phyloP scores from a whole-genome alignment of 2,888 invertebrate genomes.

The Balanococcus diminutus region DNA sequence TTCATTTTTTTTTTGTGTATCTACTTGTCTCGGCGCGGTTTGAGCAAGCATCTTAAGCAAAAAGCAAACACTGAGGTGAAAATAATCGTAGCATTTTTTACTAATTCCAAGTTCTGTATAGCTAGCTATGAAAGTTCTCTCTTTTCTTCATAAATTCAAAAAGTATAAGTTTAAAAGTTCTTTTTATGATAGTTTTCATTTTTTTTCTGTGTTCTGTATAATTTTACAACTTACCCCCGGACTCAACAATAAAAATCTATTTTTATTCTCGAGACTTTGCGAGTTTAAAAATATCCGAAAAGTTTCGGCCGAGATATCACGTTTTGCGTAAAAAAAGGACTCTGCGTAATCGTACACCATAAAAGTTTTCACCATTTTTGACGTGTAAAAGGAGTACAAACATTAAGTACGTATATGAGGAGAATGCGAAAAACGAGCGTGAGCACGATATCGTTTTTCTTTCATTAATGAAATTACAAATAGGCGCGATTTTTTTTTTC shows the following conservation, averaged over 20 bases:
- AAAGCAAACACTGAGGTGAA: constrained; percentile 15
- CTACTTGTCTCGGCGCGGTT: too few species aligned
- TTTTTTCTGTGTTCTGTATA: not conserved
- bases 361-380: constrained; percentile 14
- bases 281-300: constrained; percentile 11
- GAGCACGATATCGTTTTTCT: constrained; percentile 9
- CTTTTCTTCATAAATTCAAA: constrained; percentile 9
- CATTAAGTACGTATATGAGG: not conserved
- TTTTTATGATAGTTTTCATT: constrained; percentile 25
- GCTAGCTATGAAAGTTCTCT: not conserved
- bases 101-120: not conserved
- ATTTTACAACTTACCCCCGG: not conserved
- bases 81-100: not conserved
- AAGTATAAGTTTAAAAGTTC: not conserved
- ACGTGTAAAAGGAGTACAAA: not conserved
- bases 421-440: constrained; percentile 5
- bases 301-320: constrained; percentile 11
- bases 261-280: constrained; percentile 4
- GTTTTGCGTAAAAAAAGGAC: constrained; percentile 18
- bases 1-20: too few species aligned
- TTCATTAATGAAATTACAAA: constrained; percentile 1
- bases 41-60: not conserved
- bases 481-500: not conserved
- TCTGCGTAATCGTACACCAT: constrained; percentile 3
- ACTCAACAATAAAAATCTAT: not conserved